Percentiles rank a stretch among this genome's conserved stretches.
phyloP scores from a whole-genome alignment of 2,113 vertebrate genomes.

The Actenoides hombroni region DNA sequence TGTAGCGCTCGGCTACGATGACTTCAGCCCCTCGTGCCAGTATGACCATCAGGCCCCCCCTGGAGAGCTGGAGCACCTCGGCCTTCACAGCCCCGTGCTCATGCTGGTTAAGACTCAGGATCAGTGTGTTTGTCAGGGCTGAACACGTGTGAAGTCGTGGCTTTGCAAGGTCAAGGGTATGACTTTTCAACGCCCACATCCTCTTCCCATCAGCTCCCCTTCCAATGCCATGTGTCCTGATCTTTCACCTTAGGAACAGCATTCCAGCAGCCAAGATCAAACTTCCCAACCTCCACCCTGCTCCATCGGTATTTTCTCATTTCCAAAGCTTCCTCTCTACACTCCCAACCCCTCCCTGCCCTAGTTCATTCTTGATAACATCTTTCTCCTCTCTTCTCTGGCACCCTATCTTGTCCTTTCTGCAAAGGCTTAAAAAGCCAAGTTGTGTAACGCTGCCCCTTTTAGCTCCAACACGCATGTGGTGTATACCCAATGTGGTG shows the following conservation, averaged over 20 bases:
- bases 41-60: background rate
- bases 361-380: background rate
- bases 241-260: background rate
- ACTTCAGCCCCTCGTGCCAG: background rate
- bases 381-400: background rate
- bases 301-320: background rate
- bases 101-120: background rate
- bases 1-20: background rate
- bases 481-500: no score
- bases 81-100: background rate
- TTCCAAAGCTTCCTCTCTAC: background rate
- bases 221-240: background rate
- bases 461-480: accelerated
- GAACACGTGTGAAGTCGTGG: accelerated
- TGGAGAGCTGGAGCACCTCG: background rate
- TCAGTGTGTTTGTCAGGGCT: accelerated
- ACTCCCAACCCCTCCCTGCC: background rate
- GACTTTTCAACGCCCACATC: background rate
- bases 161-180: background rate
- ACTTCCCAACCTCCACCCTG: background rate
- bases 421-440: background rate
- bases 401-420: background rate
- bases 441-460: background rate
- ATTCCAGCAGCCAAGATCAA: background rate
- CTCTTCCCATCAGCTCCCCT: background rate